phyloP scores from a whole-genome alignment of 2,888 invertebrate species.

The Andrena minutula region DNA sequence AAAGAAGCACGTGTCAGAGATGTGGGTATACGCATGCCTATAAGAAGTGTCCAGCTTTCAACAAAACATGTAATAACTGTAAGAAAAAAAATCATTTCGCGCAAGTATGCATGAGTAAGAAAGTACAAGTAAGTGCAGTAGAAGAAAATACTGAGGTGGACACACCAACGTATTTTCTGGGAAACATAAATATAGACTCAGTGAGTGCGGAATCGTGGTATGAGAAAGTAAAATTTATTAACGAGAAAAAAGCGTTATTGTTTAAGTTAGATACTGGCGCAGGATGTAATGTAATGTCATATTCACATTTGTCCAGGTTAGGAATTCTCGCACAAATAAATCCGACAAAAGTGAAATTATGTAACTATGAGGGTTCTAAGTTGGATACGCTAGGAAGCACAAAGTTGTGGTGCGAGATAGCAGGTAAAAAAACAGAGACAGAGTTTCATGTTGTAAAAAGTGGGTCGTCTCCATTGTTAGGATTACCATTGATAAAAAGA shows the following conservation, averaged over 20 bases:
- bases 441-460: not conserved
- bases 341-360: not conserved
- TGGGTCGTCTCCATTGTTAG: constrained; percentile 2
- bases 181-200: not conserved
- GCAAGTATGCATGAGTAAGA: not conserved
- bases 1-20: not conserved
- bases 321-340: not conserved
- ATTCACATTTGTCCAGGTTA: not conserved
- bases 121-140: not conserved
- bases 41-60: not conserved
- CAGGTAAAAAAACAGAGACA: not conserved
- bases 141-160: not conserved
- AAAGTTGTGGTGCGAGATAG: not conserved
- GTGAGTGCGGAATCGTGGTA: not conserved
- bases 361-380: not conserved
- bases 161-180: not conserved
- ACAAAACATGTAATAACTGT: not conserved
- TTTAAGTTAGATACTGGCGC: constrained; percentile 1
- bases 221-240: not conserved
- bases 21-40: constrained; percentile 4
- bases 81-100: not conserved
- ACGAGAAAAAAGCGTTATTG: not conserved
- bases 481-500: not conserved
- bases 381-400: not conserved
- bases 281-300: not conserved